Percentiles rank a stretch among this genome's conserved stretches.
Evolutionary conservation across 2,113 vertebrate species (phyloP).

Genomic region (Serilophus lunatus): DNA sequence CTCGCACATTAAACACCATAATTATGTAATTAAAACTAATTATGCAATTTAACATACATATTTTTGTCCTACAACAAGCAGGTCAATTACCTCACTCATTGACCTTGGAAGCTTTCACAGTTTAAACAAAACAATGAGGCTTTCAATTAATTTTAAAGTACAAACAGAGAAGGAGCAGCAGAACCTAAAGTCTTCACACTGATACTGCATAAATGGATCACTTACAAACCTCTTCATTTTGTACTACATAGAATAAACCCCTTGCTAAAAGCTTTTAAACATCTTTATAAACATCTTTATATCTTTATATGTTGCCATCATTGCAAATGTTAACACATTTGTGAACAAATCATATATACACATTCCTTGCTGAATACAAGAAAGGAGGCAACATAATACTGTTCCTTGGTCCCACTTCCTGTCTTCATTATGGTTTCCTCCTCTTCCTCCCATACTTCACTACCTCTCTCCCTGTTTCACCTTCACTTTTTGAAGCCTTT

Average conservation of each 20-base stretch:
- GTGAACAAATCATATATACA: not conserved
- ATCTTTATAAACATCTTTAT: not conserved
- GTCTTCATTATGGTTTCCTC: not conserved
- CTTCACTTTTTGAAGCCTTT: not conserved
- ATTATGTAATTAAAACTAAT: constrained; percentile 98
- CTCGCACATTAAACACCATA: constrained; percentile 85
- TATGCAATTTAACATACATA: constrained; percentile 90
- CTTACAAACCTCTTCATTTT: not conserved
- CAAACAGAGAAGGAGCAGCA: constrained; percentile 62
- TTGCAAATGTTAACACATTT: not conserved
- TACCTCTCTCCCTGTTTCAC: not conserved
- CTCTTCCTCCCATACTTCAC: not conserved
- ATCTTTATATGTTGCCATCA: not conserved
- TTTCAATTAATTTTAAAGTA: constrained; percentile 87
- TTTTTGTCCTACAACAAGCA: constrained; percentile 78
- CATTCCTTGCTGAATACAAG: not conserved
- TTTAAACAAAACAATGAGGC: constrained; percentile 85
- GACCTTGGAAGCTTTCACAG: constrained; percentile 87
- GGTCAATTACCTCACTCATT: constrained; percentile 88
- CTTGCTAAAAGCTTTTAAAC: not conserved
- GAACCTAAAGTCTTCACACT: not conserved
- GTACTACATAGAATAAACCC: not conserved
- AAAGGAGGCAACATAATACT: not conserved
- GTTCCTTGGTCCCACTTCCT: not conserved
- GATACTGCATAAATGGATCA: not conserved